Evolutionary conservation across 1,140 invertebrate genomes (phyloP).

Genomic region (Metaphire vulgaris): DNA sequence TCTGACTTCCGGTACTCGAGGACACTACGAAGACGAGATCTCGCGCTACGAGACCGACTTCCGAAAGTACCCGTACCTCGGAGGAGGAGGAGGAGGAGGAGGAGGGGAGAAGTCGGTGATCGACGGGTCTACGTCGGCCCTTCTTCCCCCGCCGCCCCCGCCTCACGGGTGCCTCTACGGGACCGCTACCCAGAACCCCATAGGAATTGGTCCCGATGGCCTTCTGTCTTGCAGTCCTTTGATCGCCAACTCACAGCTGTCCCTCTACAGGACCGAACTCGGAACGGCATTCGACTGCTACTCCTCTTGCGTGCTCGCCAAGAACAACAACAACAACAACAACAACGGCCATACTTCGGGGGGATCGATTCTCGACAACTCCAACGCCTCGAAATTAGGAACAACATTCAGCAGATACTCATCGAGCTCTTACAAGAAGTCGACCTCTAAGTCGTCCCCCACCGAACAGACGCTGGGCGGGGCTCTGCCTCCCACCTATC

Average conservation of each 20-base stretch:
- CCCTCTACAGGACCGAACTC: neutral
- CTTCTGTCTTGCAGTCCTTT: neutral
- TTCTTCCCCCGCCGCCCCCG: neutral
- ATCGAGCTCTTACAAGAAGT: neutral
- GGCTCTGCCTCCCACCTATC: neutral
- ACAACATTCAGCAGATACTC: neutral
- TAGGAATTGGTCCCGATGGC: neutral
- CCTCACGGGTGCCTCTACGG: neutral
- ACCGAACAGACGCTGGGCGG: neutral
- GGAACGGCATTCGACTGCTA: neutral
- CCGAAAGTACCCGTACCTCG: conserved; percentile 34
- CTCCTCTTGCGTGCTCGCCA: neutral
- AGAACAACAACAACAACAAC: neutral
- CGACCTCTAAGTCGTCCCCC: neutral
- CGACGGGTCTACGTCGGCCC: neutral
- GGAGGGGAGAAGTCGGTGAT: no score
- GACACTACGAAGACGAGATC: conserved; percentile 41
- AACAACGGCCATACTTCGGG: neutral
- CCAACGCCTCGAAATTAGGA: no score
- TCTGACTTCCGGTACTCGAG: conserved; percentile 39
- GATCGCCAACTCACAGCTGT: neutral
- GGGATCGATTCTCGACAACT: no score
- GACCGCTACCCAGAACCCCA: neutral
- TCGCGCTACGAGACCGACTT: conserved; percentile 40
- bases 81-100: neutral